Evolutionary conservation across 1,140 invertebrate genomes (phyloP), one percentile per base, ranked within the genome.

Genomic region (Drosophila nigrodunni): DNA sequence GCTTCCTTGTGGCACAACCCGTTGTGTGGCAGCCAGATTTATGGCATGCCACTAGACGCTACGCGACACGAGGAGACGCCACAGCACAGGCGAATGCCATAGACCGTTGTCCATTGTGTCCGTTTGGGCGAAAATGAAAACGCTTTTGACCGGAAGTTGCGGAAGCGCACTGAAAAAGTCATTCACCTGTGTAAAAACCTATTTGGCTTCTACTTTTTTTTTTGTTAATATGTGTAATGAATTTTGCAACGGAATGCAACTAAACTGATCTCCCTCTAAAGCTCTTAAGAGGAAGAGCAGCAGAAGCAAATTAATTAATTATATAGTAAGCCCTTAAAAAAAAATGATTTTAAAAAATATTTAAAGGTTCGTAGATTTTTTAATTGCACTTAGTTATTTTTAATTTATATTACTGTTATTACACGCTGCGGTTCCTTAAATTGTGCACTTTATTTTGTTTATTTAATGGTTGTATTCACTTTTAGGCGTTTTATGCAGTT

Each of bases 141-240:
- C 74, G 77, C 46, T 87, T 79, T 90, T 92, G 90, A 90, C 87
- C 90, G 90, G 90, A 91, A 90, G 78, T 72, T 74, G 72, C 78
- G 85, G 82, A 91, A 91, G 83, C 75, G 75, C 79, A 89, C 74
- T 62, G 74, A 82, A 89, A 85, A 80, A 92, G 90, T 92, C 90
- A 91, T 92, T 91, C 90, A 92, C 90, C 90, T 82, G 87, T 78
- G 79, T 59, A 76, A 85, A 86, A 88, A 73, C 76, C 62, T 70
- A 52, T 59, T 79, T 77, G 74, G 69, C 78, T 76, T 78, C 25
- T 30, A 30, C 25, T 30, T 30, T 25, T 25, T 25, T 74, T 82
- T 35, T 80, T 83, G 60, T 73, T 70, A 75, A 82, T 81, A 78
- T 70, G 50, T 74, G 69, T 72, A 46, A 37, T 21, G 15, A 4